Evolutionary conservation across 2,797 vertebrate species (phyloP), one percentile per base, ranked within the genome.

Genomic region (Pipistrellus kuhlii): DNA sequence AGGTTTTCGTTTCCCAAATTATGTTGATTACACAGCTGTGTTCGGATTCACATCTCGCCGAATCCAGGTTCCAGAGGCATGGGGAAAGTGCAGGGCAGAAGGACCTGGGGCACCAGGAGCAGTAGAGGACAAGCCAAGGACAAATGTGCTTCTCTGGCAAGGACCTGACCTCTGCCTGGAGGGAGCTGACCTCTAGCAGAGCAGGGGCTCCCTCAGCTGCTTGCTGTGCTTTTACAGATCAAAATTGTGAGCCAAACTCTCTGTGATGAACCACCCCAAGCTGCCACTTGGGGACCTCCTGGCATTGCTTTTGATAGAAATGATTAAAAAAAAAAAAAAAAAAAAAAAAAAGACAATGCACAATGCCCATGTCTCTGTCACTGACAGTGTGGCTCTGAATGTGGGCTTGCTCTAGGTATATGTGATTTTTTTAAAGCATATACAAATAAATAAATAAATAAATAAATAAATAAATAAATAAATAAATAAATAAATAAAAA

Each of bases 91-190:
- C 32, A 73, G 38, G 44, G 27, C 57, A 51, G 32, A 86, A 46
- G 51, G 53, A 83, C 85, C 23, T 25, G 3, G 12, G 44, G 64
- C 64, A 93, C 9, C 27, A 80, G 46, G 69, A 80, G 51, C 41
- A 72, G 46, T 2, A 25, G 38, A 93, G 80, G 78, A 93, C 48
- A 92, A 57, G 27, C 38, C 88, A 91, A 86, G 51, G 91, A 85
- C 59, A 53, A 75, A 89, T n/a, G 15, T 44, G 32, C 35, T 57
- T 88, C 38, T 72, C 77, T 11, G 6, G 23, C 59, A 59, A 68
- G 21, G 57, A 81, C 38, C 57, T 38, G 48, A 82, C 27, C 23
- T 57, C 15, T 68, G 38, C 80, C 81, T 23, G 1, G n/a, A 90
- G 78, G 82, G 35, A 92, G n/a, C 5, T 88, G 88, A 78, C 89